Base-by-base conservation (phyloP, 2,888 invertebrate genomes). In the Hydraecia micacea region DNA sequence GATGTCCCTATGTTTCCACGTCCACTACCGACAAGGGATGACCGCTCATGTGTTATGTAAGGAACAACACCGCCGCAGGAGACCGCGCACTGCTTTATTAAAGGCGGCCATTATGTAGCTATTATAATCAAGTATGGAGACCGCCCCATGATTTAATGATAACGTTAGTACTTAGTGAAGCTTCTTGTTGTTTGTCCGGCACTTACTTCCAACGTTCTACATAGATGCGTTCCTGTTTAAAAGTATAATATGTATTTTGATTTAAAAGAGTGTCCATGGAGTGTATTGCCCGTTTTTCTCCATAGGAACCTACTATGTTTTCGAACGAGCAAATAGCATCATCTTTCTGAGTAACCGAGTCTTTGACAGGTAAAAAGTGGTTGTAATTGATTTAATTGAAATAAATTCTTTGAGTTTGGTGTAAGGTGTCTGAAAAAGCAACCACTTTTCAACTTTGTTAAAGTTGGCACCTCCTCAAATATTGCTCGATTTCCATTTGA, bases 31-130 rank as follows among this genome's bases (percentile, higher is more conserved):
- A 39, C 63, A 36, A 25, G 77, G 70, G 75, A 63, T 81, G 62
- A 36, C 69, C 77, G 42, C 60, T 70, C 71, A 73, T 81, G 73
- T 81, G 60, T 73, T 72, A 79, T 79, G 65, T 80, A 81, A 83
- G 79, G 79, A 81, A 77, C 81, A 67, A 60, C 15, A 52, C 11
- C 49, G 75, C 65, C 39, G 25, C 67, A n/a, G 13, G 55, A 63
- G 52, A 32, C 58, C 63, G 25, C 39, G 42, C 32, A 1, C 52
- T 75, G 36, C 66, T 63, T 87, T 76, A 79, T 85, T 84, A 83
- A 80, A 49, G 28, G 32, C 66, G 28, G 46, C 32, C 42, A 73
- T 83, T 85, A 77, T 49, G 32, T 49, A 28, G 70, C 82, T n/a
- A 63, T 79, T 77, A 69, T 72, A 52, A 78, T 78, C 62, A 70